Evolutionary conservation across 2,797 vertebrate species (phyloP), one percentile per base, ranked within the genome.

Genomic region (Neomorphus geoffroyi): DNA sequence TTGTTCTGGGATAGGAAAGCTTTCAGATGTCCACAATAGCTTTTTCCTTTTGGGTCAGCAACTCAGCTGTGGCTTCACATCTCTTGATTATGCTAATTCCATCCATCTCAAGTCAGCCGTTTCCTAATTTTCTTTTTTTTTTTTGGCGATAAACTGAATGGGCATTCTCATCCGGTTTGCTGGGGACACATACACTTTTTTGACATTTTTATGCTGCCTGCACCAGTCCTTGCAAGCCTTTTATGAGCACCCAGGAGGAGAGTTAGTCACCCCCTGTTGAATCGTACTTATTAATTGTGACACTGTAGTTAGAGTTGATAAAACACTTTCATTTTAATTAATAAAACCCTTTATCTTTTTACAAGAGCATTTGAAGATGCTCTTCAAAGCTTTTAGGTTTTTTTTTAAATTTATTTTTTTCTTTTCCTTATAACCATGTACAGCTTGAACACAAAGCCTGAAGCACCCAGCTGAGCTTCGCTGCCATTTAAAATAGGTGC

Each of bases 291-390:
- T 21, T 58, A 92, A 81, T 35, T 46, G 41, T 54, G 80, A 73
- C 19, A 56, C 37, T 73, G 41, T 74, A 60, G 37, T 74, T 72
- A 89, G 54, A 71, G 64, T 69, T 93, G 62, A 51, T 74, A 89
- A 90, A 85, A 51, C 41, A 46, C 48, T 79, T 94, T 45, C 6
- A 35, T 93, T 95, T 93, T 75, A 91, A 93, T 84, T 66, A 86
- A 86, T 75, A 86, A 72, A 93, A 86, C 5, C 19, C 24, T 72
- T 90, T 60, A 48, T 54, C 21, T 82, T 89, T 88, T 86, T 69
- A 64, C 8, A 78, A 86, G 50, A 66, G 26, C 30, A 67, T 80
- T 82, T 93, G 35, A 51, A 86, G 75, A 82, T 17, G 65, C 33
- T 53, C 43, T 78, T 89, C 39, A 77, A 86, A 88, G 16, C 67